Evolutionary conservation across 2,888 invertebrate species (phyloP).

Genomic region (Nephrotoma guestfalica): DNA sequence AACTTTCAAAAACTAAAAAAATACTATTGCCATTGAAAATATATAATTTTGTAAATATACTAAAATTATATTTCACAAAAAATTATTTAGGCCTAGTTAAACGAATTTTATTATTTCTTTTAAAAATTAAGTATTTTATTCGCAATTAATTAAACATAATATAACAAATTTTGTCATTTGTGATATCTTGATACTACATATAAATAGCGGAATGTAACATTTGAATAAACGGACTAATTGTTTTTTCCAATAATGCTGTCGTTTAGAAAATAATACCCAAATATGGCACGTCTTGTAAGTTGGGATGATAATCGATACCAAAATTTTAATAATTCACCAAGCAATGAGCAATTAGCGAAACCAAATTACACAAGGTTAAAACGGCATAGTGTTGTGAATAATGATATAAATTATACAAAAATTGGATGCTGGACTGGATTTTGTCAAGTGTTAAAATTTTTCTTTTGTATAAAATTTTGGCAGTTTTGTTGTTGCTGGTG

Average conservation of each 20-base stretch:
- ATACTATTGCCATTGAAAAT: too few relatives aligned
- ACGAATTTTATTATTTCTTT: too few relatives aligned
- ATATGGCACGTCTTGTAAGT: slow-evolving; percentile 16
- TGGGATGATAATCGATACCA: slow-evolving; percentile 16
- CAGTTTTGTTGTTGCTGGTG: slow-evolving; percentile 13
- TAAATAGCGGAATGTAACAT: not conserved
- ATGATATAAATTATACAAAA: not conserved
- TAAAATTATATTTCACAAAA: too few relatives aligned
- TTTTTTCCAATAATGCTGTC: too few relatives aligned
- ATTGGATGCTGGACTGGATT: not conserved
- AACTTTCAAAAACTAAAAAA: too few relatives aligned
- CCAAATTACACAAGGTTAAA: not conserved
- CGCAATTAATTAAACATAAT: too few relatives aligned
- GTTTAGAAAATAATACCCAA: not conserved
- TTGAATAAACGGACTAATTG: not conserved
- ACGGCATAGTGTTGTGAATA: not conserved
- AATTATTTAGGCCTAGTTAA: too few relatives aligned
- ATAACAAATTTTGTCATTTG: too few relatives aligned
- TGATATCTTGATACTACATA: too few relatives aligned
- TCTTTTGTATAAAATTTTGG: slow-evolving; percentile 11
- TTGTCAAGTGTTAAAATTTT: not conserved
- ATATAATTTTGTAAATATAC: too few relatives aligned
- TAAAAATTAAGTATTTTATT: too few relatives aligned
- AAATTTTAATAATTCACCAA: not conserved
- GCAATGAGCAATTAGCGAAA: slow-evolving; percentile 7